A percentile compares a stretch with the other conserved stretches of the same genome.
phyloP scores from a whole-genome alignment of 2,113 vertebrate species.

The Lipophrys pholis region DNA sequence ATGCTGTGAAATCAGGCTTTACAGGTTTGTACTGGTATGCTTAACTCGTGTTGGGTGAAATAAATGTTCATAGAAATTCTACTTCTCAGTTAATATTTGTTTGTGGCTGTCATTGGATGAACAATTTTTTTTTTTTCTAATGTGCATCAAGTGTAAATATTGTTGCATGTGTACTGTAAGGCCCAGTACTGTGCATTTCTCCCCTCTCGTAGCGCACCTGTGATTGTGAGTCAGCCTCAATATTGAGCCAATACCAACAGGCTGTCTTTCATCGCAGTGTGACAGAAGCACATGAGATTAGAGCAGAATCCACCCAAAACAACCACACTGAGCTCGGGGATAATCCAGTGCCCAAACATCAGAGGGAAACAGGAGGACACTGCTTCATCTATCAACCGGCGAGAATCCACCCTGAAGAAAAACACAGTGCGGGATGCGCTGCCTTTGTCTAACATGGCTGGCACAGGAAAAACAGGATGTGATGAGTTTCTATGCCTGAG shows the following conservation, averaged over 20 bases:
- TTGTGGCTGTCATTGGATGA: background rate
- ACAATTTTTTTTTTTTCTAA: slow-evolving; percentile 4
- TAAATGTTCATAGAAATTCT: slow-evolving; percentile 10
- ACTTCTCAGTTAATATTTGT: slow-evolving; percentile 3
- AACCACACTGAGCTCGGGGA: slow-evolving; percentile 68
- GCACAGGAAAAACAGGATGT: slow-evolving; percentile 58
- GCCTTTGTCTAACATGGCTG: slow-evolving; percentile 54
- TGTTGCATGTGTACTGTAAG: slow-evolving; percentile 17
- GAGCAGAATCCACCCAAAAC: slow-evolving; percentile 75
- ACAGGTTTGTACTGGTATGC: slow-evolving; percentile 53
- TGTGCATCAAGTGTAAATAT: slow-evolving; percentile 23
- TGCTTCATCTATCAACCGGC: slow-evolving; percentile 60
- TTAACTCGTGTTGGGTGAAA: slow-evolving; percentile 11
- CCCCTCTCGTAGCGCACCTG: slow-evolving; percentile 73
- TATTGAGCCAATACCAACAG: slow-evolving; percentile 74
- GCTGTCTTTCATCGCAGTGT: slow-evolving; percentile 74
- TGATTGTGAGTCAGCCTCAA: slow-evolving; percentile 64
- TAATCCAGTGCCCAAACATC: slow-evolving; percentile 76
- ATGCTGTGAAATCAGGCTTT: slow-evolving; percentile 49
- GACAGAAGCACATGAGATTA: slow-evolving; percentile 75
- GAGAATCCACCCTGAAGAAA: slow-evolving; percentile 70
- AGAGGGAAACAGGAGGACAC: slow-evolving; percentile 68
- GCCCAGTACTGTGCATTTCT: slow-evolving; percentile 32
- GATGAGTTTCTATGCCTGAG: slow-evolving; percentile 65
- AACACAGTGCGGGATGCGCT: slow-evolving; percentile 50